phyloP scores from a whole-genome alignment of 2,888 invertebrate species.

The Lochmaea capreae region DNA sequence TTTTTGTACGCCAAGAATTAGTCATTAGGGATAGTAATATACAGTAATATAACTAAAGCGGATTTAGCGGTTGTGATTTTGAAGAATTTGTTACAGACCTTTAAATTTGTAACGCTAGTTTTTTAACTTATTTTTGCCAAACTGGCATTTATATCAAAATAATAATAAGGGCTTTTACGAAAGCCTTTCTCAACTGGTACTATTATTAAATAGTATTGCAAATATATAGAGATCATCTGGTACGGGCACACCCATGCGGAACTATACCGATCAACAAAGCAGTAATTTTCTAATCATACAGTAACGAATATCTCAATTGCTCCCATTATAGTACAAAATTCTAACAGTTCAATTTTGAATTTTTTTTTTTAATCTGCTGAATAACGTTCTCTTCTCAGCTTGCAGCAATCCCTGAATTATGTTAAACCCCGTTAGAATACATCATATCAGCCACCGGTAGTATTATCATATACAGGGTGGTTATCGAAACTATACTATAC shows the following conservation, averaged over 20 bases:
- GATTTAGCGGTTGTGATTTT: no score
- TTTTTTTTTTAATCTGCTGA: conserved; percentile 13
- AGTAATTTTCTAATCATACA: conserved; percentile 23
- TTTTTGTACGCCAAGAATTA: not conserved
- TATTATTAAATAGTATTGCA: not conserved
- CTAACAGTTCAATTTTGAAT: conserved; percentile 22
- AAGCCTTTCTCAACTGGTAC: not conserved
- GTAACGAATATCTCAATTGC: conserved; percentile 16
- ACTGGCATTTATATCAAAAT: no score
- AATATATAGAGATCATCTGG: not conserved
- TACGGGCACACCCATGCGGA: conserved; percentile 5
- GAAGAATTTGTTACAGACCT: no score
- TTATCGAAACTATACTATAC: not conserved
- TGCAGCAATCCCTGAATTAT: conserved; percentile 23
- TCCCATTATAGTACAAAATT: conserved; percentile 7
- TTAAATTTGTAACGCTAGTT: no score
- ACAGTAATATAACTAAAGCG: not conserved
- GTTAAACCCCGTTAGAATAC: conserved; percentile 26
- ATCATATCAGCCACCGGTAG: conserved; percentile 9
- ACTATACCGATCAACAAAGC: not conserved
- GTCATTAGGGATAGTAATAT: not conserved
- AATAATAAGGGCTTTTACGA: no score
- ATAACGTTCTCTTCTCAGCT: conserved; percentile 26
- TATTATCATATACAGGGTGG: conserved; percentile 1
- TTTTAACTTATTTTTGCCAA: no score